Conservation (phyloP, 2,113 vertebrate genomes). For the Salminus brasiliensis region DNA sequence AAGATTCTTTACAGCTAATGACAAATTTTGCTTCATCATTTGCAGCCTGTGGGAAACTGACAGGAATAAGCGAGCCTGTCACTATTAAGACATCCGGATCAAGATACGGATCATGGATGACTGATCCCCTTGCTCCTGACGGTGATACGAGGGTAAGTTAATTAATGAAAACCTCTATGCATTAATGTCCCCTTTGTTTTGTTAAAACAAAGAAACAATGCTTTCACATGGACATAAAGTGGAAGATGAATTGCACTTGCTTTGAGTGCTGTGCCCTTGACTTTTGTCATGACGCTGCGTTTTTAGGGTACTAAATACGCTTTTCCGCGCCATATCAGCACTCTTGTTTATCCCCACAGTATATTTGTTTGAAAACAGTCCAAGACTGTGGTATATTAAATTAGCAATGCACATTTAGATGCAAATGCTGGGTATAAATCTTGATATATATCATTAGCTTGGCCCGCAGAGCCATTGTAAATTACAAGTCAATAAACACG, state of each 20-base stretch:
- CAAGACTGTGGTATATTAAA: slow-evolving; percentile 32
- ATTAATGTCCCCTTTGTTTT: not conserved
- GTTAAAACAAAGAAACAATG: not conserved
- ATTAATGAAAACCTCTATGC: not conserved
- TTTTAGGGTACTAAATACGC: slow-evolving; percentile 28
- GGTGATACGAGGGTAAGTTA: slow-evolving; percentile 91
- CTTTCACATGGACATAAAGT: slow-evolving; percentile 9
- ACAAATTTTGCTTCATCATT: slow-evolving; percentile 47
- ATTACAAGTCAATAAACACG: slow-evolving; percentile 20
- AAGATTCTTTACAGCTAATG: not conserved
- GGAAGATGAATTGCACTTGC: slow-evolving; percentile 17
- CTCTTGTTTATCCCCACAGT: slow-evolving; percentile 34
- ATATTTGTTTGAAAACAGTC: slow-evolving; percentile 35
- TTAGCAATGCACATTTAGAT: slow-evolving; percentile 45
- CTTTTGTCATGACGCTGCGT: slow-evolving; percentile 35
- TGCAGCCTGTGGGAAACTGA: slow-evolving; percentile 94
- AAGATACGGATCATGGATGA: slow-evolving; percentile 97
- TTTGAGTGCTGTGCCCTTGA: slow-evolving; percentile 35
- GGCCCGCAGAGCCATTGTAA: slow-evolving; percentile 34
- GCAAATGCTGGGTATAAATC: slow-evolving; percentile 53
- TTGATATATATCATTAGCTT: slow-evolving; percentile 39
- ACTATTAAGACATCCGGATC: slow-evolving; percentile 95
- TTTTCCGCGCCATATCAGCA: slow-evolving; percentile 33
- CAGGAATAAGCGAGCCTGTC: slow-evolving; percentile 92
- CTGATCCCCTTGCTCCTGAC: slow-evolving; percentile 86